Base-by-base conservation (phyloP, 2,888 invertebrate species). In the Aplocera efformata region DNA sequence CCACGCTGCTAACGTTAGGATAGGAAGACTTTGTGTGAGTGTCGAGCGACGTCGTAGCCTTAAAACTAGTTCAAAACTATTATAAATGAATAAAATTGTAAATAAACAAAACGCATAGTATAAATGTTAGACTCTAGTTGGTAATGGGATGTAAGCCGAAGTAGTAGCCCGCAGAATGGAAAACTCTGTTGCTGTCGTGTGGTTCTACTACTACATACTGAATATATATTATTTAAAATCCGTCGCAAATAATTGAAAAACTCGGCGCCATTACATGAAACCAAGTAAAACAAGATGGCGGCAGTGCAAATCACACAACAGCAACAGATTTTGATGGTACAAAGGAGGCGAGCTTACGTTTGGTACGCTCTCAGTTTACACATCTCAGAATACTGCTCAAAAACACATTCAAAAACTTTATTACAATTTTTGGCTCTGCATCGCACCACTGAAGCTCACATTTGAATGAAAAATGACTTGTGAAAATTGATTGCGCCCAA, bases 1-100 rank as follows among this genome's bases (percentile, higher is more conserved):
- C 66, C 73, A 75, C 77, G 79, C 80, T 72, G 68, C 72, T 79
- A 78, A 76, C 68, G 63, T 70, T 52, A 38, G 76, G 74, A 69
- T 79, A 77, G 69, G 55, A 61, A 63, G 68, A 79, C 65, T 67
- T 61, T 69, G 78, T 80, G 79, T 79, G 79, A 73, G 76, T 81
- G 77, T 80, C 76, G 67, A 61, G 69, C 75, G 75, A 79, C 72
- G 73, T 79, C 77, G 84, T 86, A 88, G 88, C 86, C 86, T 88
- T 88, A 88, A 77, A 81, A 81, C 79, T 88, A 86, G 88, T 88
- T 86, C 88, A 86, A 88, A 88, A 84, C 83, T 86, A 84, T 75
- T 70, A 67, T 69, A 74, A 74, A 70, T 63, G 56, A 60, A 64
- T 65, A 63, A 68, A 66, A 53, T 53, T 83, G 81, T 84, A 85